phyloP scores from a whole-genome alignment of 2,113 vertebrate genomes.

The Amblyopsis rosae region DNA sequence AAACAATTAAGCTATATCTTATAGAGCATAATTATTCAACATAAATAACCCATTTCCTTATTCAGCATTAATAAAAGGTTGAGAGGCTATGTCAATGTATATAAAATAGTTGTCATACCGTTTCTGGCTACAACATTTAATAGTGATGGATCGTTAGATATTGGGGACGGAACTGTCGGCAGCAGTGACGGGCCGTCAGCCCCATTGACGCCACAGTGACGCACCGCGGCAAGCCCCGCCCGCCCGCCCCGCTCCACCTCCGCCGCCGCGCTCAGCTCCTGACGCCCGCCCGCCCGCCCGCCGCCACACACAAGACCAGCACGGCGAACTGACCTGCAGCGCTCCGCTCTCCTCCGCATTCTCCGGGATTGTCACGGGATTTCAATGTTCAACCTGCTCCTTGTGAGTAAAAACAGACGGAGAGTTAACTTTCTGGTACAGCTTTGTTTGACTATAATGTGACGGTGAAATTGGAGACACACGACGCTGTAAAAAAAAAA shows the following conservation, averaged over 20 bases:
- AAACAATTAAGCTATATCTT: neutral
- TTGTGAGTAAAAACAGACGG: conserved; percentile 70
- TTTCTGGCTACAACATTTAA: too few species aligned
- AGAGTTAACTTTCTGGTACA: neutral
- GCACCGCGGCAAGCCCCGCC: conserved; percentile 56
- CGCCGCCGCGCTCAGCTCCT: conserved; percentile 52
- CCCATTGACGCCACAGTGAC: conserved; percentile 52
- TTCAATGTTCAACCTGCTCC: conserved; percentile 82
- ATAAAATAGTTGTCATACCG: too few species aligned
- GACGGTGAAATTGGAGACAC: neutral
- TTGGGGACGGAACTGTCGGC: conserved; percentile 56
- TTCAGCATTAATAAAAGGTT: too few species aligned
- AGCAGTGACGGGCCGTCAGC: conserved; percentile 58
- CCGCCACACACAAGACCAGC: conserved; percentile 74
- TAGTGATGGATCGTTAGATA: too few species aligned
- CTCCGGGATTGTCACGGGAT: conserved; percentile 80
- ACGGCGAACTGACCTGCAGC: conserved; percentile 64
- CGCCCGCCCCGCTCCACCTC: conserved; percentile 58
- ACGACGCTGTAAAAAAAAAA: neutral
- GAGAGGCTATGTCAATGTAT: too few species aligned
- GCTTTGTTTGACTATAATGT: neutral
- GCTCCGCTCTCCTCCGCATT: conserved; percentile 75
- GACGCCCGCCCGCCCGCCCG: conserved; percentile 39
- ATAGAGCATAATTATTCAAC: neutral
- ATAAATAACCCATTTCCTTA: neutral